A percentile compares a stretch with the other conserved stretches of the same genome.
Conservation (phyloP, 2,797 vertebrate species). For the Chloroceryle amazona region DNA sequence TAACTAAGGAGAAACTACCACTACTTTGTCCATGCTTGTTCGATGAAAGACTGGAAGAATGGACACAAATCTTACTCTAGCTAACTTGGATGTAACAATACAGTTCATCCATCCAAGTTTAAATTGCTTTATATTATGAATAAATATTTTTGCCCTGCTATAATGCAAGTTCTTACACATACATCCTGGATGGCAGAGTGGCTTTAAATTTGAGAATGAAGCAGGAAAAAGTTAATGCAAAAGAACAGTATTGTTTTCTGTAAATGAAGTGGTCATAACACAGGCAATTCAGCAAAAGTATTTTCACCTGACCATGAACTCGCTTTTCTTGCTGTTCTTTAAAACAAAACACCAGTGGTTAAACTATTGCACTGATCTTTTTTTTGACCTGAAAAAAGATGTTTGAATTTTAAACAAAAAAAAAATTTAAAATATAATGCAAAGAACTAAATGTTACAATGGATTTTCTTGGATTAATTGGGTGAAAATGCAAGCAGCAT, state of each 20-base stretch:
- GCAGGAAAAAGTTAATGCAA: conserved; percentile 50
- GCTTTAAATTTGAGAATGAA: conserved; percentile 82
- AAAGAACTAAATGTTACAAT: conserved; percentile 47
- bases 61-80: neutral
- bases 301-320: neutral
- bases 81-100: neutral
- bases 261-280: conserved; percentile 8
- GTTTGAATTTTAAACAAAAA: conserved; percentile 36
- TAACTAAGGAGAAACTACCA: neutral
- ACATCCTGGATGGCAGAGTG: conserved; percentile 72
- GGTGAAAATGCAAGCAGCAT: conserved; percentile 65
- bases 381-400: conserved; percentile 40
- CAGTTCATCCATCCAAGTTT: neutral
- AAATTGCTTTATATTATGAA: neutral
- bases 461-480: conserved; percentile 73
- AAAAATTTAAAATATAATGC: conserved; percentile 69
- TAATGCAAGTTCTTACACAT: neutral
- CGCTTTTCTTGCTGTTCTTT: neutral
- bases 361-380: conserved; percentile 23
- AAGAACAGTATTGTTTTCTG: neutral
- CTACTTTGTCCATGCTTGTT: neutral
- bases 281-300: conserved; percentile 4
- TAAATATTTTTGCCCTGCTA: neutral
- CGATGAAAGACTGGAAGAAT: conserved; percentile 50
- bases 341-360: neutral